A percentile compares a stretch with the other conserved stretches of the same genome.
Evolutionary conservation across 2,113 vertebrate species (phyloP).

Genomic region (Calonectris borealis): DNA sequence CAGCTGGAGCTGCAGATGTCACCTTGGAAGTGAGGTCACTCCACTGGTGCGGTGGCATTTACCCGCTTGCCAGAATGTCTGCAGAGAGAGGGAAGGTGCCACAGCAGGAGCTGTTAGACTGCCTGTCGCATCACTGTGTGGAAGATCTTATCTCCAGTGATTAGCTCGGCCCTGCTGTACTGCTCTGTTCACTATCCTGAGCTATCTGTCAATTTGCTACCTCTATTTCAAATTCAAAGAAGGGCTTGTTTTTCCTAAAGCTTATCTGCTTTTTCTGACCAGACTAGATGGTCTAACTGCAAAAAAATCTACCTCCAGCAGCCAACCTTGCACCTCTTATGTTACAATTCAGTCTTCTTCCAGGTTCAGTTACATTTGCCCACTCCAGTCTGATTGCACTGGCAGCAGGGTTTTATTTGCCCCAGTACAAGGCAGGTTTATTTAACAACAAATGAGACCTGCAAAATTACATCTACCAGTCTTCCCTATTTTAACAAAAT

Average conservation of each 20-base stretch:
- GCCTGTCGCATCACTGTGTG: not conserved
- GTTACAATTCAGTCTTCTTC: not conserved
- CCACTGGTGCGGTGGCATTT: not conserved
- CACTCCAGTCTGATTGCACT: not conserved
- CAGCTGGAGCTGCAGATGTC: not conserved
- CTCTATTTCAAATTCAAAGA: constrained; percentile 49
- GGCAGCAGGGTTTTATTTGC: not conserved
- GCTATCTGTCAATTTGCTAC: constrained; percentile 26
- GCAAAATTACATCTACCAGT: not conserved
- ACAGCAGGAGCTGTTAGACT: not conserved
- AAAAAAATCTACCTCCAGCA: not conserved
- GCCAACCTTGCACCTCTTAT: not conserved
- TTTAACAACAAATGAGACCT: not conserved
- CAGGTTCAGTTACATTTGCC: not conserved
- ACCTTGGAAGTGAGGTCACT: not conserved
- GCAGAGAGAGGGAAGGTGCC: not conserved
- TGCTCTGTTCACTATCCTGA: not conserved
- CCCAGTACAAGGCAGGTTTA: not conserved
- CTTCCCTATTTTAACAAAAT: not conserved
- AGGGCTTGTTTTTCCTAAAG: constrained; percentile 28
- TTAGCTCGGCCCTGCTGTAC: not conserved
- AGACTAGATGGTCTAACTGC: not conserved
- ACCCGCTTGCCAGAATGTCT: not conserved
- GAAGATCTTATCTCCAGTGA: constrained; percentile 47
- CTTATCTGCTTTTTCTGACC: constrained; percentile 25